These are phyloP conservation scores for Idaea aversata DNA, from an alignment of 2,888 invertebrate species.

Conservation along the genomic window DNA sequence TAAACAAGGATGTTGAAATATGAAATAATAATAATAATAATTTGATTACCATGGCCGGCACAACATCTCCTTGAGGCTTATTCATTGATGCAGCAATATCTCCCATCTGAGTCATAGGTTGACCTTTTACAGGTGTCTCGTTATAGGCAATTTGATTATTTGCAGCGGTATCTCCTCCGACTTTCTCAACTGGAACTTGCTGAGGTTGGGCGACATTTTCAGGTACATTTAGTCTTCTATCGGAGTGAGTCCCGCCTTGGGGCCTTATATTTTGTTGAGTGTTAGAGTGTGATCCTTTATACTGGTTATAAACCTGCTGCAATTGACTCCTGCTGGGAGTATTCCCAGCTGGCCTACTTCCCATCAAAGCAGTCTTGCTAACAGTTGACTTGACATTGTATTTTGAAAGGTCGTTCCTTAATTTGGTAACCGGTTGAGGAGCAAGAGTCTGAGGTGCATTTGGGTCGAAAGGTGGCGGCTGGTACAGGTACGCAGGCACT, in stretches of 20 bases:
- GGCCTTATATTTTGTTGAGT: constrained; percentile 58
- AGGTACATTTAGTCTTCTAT: constrained; percentile 47
- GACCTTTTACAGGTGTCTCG: constrained; percentile 29
- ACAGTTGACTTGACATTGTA: constrained; percentile 59
- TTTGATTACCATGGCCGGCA: constrained; percentile 15
- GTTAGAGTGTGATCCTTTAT: constrained; percentile 64
- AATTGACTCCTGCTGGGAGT: constrained; percentile 60
- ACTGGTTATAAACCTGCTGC: constrained; percentile 65
- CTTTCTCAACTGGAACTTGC: constrained; percentile 51
- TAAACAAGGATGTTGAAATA: not conserved
- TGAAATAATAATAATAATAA: not conserved
- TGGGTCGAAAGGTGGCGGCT: constrained; percentile 32
- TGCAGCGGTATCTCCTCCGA: constrained; percentile 55
- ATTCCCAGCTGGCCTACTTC: constrained; percentile 42
- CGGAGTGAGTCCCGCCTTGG: constrained; percentile 47
- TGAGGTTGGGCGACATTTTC: constrained; percentile 23
- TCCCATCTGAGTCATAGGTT: constrained; percentile 42
- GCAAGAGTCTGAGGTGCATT: constrained; percentile 58
- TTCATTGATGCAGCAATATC: constrained; percentile 42
- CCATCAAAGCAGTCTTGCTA: constrained; percentile 64
- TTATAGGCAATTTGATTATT: constrained; percentile 38
- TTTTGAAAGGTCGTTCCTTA: constrained; percentile 30
- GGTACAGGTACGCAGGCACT: constrained; percentile 49
- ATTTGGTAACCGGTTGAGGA: constrained; percentile 42
- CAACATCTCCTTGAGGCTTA: constrained; percentile 29